Evolutionary conservation across 1,140 invertebrate genomes (phyloP), one percentile per base, ranked within the genome.

Genomic region (Trichomalopsis sarcophagae): DNA sequence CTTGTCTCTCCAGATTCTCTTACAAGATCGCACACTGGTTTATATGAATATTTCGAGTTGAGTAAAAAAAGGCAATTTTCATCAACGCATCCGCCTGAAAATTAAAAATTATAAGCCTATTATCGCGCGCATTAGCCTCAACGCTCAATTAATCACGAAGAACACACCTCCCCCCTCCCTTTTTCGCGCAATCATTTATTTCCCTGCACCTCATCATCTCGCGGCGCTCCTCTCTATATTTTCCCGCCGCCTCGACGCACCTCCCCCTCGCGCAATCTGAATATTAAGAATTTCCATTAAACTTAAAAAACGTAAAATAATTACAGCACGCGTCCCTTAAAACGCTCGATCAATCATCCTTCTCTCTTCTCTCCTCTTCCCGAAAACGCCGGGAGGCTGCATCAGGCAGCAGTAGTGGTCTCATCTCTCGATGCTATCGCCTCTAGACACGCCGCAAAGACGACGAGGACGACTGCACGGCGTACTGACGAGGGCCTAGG

Each of bases 241-340:
- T 68, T 6, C 10, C 33, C 10, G 14, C 55, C 10, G 6, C 14
- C 68, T 14, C 33, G 2, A 50, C 17, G 10, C 13, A 36, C n/a
- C 66, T 81, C 36, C 21, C 40, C 7, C 40, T 23, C 66, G 23
- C 3, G 10, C 66, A 55, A 50, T 74, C 80, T 73, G 17, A 74
- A 66, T 69, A 66, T 75, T 82, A 40, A 62, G 47, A 82, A 75
- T 62, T 82, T 76, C 47, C 81, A 76, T 82, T 76, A 75, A 75
- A 76, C 17, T 33, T 62, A 17, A 75, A 82, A 62, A 36, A 40
- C 13, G 33, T 9, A 27, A 50, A 84, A 84, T 84, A 84, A 84
- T 84, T 77, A 84, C 23, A 27, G 40, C 82, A 69, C 36, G 55
- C 40, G 40, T 33, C 50, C 23, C 55, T 69, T 77, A 69, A 82